phyloP scores from a whole-genome alignment of 1,140 invertebrate genomes.

The Coptotermes formosanus region DNA sequence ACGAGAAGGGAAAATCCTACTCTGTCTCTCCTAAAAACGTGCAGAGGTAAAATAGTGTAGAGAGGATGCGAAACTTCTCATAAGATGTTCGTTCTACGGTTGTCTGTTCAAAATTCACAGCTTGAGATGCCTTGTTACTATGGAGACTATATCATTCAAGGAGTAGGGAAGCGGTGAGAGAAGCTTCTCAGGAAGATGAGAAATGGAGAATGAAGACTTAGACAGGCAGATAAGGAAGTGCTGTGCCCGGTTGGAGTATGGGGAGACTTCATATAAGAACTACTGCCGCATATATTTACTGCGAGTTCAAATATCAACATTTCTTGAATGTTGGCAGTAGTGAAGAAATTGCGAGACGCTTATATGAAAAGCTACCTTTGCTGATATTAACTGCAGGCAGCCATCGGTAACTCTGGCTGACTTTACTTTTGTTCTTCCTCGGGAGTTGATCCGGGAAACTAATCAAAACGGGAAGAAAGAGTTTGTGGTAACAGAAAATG shows the following conservation, averaged over 20 bases:
- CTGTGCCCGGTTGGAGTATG: neutral
- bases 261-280: neutral
- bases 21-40: neutral
- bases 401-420: neutral
- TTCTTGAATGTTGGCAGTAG: neutral
- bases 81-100: neutral
- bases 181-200: neutral
- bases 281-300: neutral
- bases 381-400: neutral
- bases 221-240: conserved; percentile 11
- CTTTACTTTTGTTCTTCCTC: conserved; percentile 12
- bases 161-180: conserved; percentile 5
- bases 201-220: conserved; percentile 21
- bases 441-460: conserved; percentile 26
- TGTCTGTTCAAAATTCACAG: conserved; percentile 35
- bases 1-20: neutral
- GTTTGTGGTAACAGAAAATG: conserved; percentile 26
- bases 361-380: neutral
- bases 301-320: conserved; percentile 25
- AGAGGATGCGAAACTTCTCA: neutral
- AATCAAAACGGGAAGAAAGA: conserved; percentile 31
- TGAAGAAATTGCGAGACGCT: neutral
- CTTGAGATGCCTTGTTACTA: conserved; percentile 32
- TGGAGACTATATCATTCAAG: conserved; percentile 34
- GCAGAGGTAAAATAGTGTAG: neutral